Base-by-base conservation (phyloP, 2,888 invertebrate genomes). In the Hymenopus coronatus region DNA sequence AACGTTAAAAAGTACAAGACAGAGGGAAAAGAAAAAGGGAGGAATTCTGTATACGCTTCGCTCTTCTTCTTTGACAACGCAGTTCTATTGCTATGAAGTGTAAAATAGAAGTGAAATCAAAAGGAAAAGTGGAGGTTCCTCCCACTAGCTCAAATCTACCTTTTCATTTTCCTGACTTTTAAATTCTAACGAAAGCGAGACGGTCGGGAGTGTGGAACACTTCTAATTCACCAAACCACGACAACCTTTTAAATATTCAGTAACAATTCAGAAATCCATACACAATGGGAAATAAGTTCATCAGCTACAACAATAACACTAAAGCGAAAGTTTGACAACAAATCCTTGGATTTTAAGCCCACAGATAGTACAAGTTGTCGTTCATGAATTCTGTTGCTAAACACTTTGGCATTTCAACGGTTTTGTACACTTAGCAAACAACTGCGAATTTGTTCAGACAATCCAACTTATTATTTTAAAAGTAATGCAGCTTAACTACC, bases 401-500 rank as follows among this genome's bases (percentile, higher is more conserved):
- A 40, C 12, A 40, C 40, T 12, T 12, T 33, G 12, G 12, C 1
- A 40, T 40, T 40, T 40, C 9, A 40, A 12, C 9, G 40, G 40
- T 40, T 12, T 12, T 40, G 12, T 40, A 12, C 12, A 40, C 12
- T 40, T 40, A 40, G 12, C 12, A 12, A 40, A 33, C 33, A 33
- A 33, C 7, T 33, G 8, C 4, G 33, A 33, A 33, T 33, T 33
- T 33, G 6, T 33, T 33, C 33, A 4, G 33, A 33, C 8, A 33
- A 33, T 33, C 8, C 8, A 33, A 33, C 33, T 7, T 33, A 33
- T 2, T 7, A 7, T 8, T 8, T 4, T 8, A 4, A 33, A 0
- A 1, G 4, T 0, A 7, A 4, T 33, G 33, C 8, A 4, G 1
- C 6, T 33, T 8, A 7, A 8, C 0, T 8, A 7, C 33, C 0